phyloP scores from a whole-genome alignment of 2,888 invertebrate genomes.

The Cheilosia soror region DNA sequence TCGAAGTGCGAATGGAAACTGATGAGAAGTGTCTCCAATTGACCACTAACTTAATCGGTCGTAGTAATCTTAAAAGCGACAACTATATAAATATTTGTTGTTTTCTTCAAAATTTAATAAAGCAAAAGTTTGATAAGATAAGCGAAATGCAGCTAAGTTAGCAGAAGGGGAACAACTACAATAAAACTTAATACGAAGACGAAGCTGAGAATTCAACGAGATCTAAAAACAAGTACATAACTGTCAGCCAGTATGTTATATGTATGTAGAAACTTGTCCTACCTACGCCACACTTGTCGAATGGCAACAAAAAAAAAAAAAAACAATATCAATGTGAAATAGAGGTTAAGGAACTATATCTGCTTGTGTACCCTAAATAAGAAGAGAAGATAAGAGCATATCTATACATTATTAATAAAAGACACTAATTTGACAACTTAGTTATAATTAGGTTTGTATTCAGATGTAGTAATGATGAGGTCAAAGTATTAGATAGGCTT shows the following conservation, averaged over 20 bases:
- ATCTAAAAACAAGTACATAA: neutral
- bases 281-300: constrained; percentile 10
- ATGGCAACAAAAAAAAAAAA: neutral
- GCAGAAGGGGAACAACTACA: neutral
- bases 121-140: constrained; percentile 40
- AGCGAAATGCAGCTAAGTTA: constrained; percentile 13
- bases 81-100: constrained; percentile 32
- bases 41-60: constrained; percentile 28
- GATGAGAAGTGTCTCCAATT: constrained; percentile 2
- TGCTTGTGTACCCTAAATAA: neutral
- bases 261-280: neutral
- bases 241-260: neutral
- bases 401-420: neutral
- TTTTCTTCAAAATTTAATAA: constrained; percentile 19
- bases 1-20: constrained; percentile 43
- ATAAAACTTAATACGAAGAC: neutral
- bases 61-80: constrained; percentile 13
- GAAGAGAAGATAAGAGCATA: neutral
- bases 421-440: neutral
- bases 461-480: no score
- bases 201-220: neutral
- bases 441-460: no score
- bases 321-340: neutral
- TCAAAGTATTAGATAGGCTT: no score
- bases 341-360: neutral